phyloP scores from a whole-genome alignment of 2,113 vertebrate genomes.

The Carollia perspicillata region DNA sequence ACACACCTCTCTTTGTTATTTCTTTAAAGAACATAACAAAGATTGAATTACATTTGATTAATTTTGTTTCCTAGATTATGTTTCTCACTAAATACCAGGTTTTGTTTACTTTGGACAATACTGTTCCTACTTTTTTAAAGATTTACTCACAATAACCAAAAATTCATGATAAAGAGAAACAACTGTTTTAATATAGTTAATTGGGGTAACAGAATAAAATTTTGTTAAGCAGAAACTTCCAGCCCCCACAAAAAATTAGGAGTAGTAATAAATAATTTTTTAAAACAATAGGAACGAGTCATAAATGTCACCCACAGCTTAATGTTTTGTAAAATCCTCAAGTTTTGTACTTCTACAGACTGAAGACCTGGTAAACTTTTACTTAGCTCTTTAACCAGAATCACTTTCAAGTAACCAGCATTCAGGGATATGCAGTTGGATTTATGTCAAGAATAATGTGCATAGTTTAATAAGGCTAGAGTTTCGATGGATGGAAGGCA shows the following conservation, averaged over 20 bases:
- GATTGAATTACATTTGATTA: not conserved
- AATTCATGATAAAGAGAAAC: not conserved
- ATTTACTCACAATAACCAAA: not conserved
- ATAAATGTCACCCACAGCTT: not conserved
- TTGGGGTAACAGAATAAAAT: not conserved
- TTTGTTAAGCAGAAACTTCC: not conserved
- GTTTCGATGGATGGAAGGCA: not conserved
- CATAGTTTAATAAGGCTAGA: not conserved
- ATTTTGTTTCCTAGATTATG: not conserved
- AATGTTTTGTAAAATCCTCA: not conserved
- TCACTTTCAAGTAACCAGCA: not conserved
- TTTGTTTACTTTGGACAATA: not conserved
- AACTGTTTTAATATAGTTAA: not conserved
- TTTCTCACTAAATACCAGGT: not conserved
- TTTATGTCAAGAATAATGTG: not conserved
- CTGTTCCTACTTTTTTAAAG: not conserved
- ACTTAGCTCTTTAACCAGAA: not conserved
- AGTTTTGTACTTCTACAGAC: not conserved
- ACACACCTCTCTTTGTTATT: not conserved
- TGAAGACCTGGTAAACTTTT: not conserved
- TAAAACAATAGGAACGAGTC: not conserved
- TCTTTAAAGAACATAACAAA: not conserved
- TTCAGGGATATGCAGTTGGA: not conserved
- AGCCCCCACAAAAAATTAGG: not conserved
- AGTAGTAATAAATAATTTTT: not conserved